Base-by-base conservation (phyloP, 2,113 vertebrate genomes). In the Chelonoidis abingdonii region DNA sequence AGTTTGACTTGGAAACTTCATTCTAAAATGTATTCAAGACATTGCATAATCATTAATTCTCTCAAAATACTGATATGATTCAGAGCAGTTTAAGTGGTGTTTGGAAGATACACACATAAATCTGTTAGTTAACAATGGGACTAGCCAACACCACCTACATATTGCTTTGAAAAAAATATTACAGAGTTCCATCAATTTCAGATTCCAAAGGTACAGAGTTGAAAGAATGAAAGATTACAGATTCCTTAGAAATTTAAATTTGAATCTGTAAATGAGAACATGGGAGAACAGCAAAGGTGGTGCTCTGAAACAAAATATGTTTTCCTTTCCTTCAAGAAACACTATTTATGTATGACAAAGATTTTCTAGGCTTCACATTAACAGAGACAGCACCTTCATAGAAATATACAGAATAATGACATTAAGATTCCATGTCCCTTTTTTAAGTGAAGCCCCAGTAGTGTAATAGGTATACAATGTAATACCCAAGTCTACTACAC, bases 1-100 rank as follows among this genome's bases (percentile, higher is more conserved):
- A 53, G 29, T 76, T 54, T 31, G 92, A 57, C 41, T 92, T 57
- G 83, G 82, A 85, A 94, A 85, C 54, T 47, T 83, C 25, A 86
- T 50, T 14, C n/a, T 49, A 50, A 62, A 59, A 79, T 65, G 19
- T 29, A 87, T 76, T 86, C 54, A 79, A 3, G 1, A 38, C 41
- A 65, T 25, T 86, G 35, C 25, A 21, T 5, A 91, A 80, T 1
- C 1, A 82, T 44, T 49, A 35, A 17, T 94, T 85, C 4, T 84
- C 50, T 84, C 8, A 1, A 1, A 53, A 35, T 41, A 72, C 35
- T 1, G 0, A 84, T 85, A 56, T 31, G 76, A 52, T 81, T 84
- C 80, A 93, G 16, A 89, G 54, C 80, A 0, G 25, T 84, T 83
- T 91, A 89, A 81, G 2, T 47, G n/a, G 56, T 92, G 56, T 83